Evolutionary conservation across 2,797 vertebrate genomes (phyloP), one percentile per base, ranked within the genome.

Genomic region (Propithecus perrieri): DNA sequence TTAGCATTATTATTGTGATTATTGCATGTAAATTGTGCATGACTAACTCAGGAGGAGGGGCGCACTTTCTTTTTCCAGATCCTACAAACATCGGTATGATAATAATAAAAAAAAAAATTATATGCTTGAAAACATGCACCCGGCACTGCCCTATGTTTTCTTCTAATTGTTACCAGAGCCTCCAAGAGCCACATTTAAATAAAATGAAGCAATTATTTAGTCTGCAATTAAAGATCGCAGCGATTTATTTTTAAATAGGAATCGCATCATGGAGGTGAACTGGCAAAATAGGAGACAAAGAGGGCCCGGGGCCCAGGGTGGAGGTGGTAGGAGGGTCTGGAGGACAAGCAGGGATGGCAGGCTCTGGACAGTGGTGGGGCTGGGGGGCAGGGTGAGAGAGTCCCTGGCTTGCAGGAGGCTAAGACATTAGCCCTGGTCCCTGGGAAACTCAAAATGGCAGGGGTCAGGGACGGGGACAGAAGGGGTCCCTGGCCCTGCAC

Each of bases 141-240:
- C 97, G 91, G 96, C 96, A 95, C 91, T 98, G 97, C 98, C 98
- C 98, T 98, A 92, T 97, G 98, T 98, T 98, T 98, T 98, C 98
- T 98, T 98, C 97, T 98, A 98, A 98, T 98, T 98, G 98, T 98
- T 98, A 98, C 98, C 97, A 95, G 80, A 98, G 97, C 97, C 98
- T 98, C 96, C 89, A 97, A 98, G 97, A 98, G 97, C 96, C 98
- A 97, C 96, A 97, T 97, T 98, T 98, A 98, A 98, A 98, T 98
- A 98, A 98, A 98, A 98, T 97, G 98, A 98, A 98, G 98, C 98
- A 98, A 98, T 98, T 98, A 98, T 98, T 99, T 98, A 98, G 98
- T 98, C 97, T 94, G 97, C 98, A 98, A 98, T 99, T 98, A 98
- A 98, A 98, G 98, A 98, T 15, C 2, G 26, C 96, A 96, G 98